Conservation (phyloP, 2,888 invertebrate species). For the Poecilobothrus nobilitatus region DNA sequence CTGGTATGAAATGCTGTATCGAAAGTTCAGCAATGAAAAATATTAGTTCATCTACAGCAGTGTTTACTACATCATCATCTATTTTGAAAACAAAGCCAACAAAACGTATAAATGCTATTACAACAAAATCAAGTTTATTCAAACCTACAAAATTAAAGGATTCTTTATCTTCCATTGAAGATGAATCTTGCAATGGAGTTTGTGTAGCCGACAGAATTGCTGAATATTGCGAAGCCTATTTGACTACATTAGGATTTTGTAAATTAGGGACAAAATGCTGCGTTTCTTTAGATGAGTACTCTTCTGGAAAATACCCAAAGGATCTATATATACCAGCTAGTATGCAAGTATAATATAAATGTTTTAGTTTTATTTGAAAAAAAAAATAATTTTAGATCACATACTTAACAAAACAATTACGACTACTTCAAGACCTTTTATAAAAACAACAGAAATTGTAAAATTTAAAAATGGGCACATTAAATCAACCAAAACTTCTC, state of each 20-base stretch:
- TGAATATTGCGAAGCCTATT: conserved; percentile 77
- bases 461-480: conserved; percentile 11
- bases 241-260: conserved; percentile 64
- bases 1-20: conserved; percentile 75
- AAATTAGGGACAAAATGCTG: conserved; percentile 70
- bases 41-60: conserved; percentile 22
- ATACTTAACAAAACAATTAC: conserved; percentile 29
- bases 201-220: conserved; percentile 75
- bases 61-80: conserved; percentile 27
- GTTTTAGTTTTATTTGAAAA: neutral
- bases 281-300: conserved; percentile 65
- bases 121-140: conserved; percentile 36
- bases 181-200: conserved; percentile 61
- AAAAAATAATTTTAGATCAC: conserved; percentile 32
- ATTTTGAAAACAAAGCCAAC: conserved; percentile 29
- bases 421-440: conserved; percentile 42
- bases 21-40: conserved; percentile 55
- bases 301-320: conserved; percentile 56
- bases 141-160: conserved; percentile 31
- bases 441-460: conserved; percentile 15
- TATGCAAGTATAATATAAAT: conserved; percentile 31
- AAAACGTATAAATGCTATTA: conserved; percentile 30
- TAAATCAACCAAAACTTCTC: conserved; percentile 30
- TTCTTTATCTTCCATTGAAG: conserved; percentile 30
- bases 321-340: conserved; percentile 65